Conservation (phyloP, 2,888 invertebrate genomes). For the Sipha maydis region DNA sequence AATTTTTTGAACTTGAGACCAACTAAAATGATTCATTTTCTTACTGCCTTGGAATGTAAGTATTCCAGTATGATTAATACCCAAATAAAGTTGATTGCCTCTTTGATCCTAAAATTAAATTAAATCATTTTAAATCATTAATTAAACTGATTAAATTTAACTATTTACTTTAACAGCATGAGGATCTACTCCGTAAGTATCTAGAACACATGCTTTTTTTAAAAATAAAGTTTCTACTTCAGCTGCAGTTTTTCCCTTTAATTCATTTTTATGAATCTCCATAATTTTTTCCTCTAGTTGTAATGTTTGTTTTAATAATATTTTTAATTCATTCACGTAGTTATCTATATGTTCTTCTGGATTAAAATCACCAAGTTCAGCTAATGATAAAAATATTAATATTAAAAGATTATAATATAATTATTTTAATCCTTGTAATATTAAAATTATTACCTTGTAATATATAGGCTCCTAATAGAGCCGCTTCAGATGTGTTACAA, state of each 20-base stretch:
- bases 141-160: background rate
- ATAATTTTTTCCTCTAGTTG: constrained; percentile 92
- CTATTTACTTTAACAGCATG: constrained; percentile 90
- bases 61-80: constrained; percentile 95
- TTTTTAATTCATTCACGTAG: constrained; percentile 90
- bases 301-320: constrained; percentile 91
- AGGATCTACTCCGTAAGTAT: constrained; percentile 97
- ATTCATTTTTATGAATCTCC: constrained; percentile 87
- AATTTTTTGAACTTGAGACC: constrained; percentile 95
- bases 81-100: constrained; percentile 90
- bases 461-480: constrained; percentile 89
- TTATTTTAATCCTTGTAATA: background rate
- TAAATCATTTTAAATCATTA: background rate
- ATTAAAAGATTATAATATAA: background rate
- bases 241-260: constrained; percentile 86
- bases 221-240: constrained; percentile 92
- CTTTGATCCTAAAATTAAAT: constrained; percentile 81
- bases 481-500: constrained; percentile 89
- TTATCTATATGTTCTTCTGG: constrained; percentile 86
- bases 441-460: constrained; percentile 82
- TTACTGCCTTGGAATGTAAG: constrained; percentile 93
- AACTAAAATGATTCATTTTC: constrained; percentile 94
- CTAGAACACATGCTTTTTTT: constrained; percentile 88
- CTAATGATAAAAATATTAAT: constrained; percentile 69
- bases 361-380: constrained; percentile 94